Conservation (phyloP, 1,140 invertebrate genomes). For the Psilanteris sp. region DNA sequence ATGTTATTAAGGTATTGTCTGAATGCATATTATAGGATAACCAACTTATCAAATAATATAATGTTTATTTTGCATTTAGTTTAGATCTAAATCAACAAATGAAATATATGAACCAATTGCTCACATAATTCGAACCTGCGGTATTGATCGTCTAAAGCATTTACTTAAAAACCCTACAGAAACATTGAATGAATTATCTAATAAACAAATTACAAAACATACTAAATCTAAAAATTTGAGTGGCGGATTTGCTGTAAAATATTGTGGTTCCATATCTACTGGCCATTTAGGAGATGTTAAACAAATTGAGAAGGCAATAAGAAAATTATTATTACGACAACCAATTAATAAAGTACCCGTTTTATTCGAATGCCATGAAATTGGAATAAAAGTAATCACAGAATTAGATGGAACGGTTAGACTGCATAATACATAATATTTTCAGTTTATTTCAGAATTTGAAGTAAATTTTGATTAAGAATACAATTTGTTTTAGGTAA, state of each 20-base stretch:
- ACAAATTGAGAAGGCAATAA: constrained; percentile 80
- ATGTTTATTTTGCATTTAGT: constrained; percentile 43
- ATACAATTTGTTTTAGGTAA: constrained; percentile 66
- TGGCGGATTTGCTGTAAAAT: constrained; percentile 76
- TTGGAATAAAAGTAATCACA: constrained; percentile 78
- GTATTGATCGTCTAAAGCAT: constrained; percentile 66
- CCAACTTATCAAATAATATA: neutral
- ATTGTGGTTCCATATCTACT: constrained; percentile 78
- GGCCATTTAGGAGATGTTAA: constrained; percentile 80
- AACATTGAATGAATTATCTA: neutral
- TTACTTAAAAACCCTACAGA: constrained; percentile 58
- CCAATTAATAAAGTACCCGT: constrained; percentile 71
- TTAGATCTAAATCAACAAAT: constrained; percentile 65
- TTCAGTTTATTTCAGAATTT: too few species aligned
- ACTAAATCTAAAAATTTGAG: constrained; percentile 55
- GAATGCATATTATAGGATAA: neutral
- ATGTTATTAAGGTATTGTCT: constrained; percentile 81
- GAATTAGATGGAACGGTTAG: constrained; percentile 72
- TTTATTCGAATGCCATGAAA: constrained; percentile 80
- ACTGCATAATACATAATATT: too few species aligned
- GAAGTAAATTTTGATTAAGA: too few species aligned
- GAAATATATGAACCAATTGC: constrained; percentile 74
- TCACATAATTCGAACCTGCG: constrained; percentile 68
- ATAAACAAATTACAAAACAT: constrained; percentile 17
- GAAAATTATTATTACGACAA: constrained; percentile 67